Percentiles rank a stretch among this genome's conserved stretches.
Conservation (phyloP, 2,888 invertebrate genomes). For the Margaritifera margaritifera region DNA sequence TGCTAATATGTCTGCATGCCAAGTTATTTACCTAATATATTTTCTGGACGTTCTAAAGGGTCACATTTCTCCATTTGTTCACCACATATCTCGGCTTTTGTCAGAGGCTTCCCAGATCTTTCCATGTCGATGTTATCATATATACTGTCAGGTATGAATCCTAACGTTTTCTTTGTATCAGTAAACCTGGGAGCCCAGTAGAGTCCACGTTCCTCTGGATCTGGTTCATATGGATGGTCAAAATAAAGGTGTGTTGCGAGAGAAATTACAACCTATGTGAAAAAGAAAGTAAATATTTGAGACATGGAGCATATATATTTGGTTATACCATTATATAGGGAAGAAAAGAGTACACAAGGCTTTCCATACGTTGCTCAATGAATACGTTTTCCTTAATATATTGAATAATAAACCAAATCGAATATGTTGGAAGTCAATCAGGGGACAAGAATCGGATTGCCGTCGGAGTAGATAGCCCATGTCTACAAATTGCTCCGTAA, state of each 20-base stretch:
- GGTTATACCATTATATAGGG: no score
- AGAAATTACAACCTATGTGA: slow-evolving; percentile 59
- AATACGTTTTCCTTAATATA: no score
- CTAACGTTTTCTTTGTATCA: slow-evolving; percentile 58
- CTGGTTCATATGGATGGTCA: slow-evolving; percentile 66
- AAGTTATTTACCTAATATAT: slow-evolving; percentile 58
- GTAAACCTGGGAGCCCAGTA: slow-evolving; percentile 69
- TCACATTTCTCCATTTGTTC: slow-evolving; percentile 45
- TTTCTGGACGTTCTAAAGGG: slow-evolving; percentile 51
- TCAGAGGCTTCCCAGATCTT: slow-evolving; percentile 52
- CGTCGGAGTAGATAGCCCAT: no score
- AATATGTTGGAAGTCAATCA: no score
- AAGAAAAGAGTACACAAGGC: no score
- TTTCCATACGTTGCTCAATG: no score
- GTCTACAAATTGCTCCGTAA: no score
- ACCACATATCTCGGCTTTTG: slow-evolving; percentile 45
- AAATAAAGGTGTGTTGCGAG: slow-evolving; percentile 64
- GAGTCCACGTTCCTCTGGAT: slow-evolving; percentile 63
- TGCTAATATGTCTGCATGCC: not conserved
- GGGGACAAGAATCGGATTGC: no score
- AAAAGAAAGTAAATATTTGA: no score
- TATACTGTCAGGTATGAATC: slow-evolving; percentile 57
- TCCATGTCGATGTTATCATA: slow-evolving; percentile 51
- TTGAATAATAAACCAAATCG: no score
- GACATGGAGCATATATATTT: no score